Conservation (phyloP, 1,140 invertebrate genomes). For the Coenobita brevimanus region DNA sequence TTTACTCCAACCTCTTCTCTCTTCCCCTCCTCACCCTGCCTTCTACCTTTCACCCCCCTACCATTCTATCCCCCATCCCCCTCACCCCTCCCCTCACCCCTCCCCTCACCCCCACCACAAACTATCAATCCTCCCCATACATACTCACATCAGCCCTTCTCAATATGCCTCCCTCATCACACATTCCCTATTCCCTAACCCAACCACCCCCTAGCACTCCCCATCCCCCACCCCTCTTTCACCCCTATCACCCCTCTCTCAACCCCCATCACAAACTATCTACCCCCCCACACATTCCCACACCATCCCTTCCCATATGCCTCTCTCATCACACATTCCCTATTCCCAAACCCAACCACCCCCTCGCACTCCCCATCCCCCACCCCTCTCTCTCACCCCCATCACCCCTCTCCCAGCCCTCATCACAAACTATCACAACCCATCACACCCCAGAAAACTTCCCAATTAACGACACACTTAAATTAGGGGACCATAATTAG, state of each 20-base stretch:
- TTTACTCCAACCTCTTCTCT: too few relatives aligned
- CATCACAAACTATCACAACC: conserved; percentile 20
- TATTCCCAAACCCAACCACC: not conserved
- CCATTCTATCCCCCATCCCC: not conserved
- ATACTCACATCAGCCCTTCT: too few relatives aligned
- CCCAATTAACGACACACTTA: conserved; percentile 59
- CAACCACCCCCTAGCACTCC: not conserved
- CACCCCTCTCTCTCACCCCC: not conserved
- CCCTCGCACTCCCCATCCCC: not conserved
- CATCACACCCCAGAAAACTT: conserved; percentile 47
- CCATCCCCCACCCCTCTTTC: not conserved
- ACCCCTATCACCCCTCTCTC: not conserved
- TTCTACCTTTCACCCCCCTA: not conserved
- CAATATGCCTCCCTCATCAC: too few relatives aligned
- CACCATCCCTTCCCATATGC: too few relatives aligned
- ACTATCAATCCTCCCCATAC: too few relatives aligned
- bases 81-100: not conserved
- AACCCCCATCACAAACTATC: conserved; percentile 7
- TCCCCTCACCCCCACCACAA: not conserved
- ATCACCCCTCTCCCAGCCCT: not conserved
- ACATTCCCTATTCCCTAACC: not conserved
- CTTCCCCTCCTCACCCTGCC: not conserved
- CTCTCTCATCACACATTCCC: too few relatives aligned
- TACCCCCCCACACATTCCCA: too few relatives aligned
- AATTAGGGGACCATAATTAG: conserved; percentile 50